These are phyloP conservation scores for Nephrotoma flavescens DNA, from an alignment of 2,888 invertebrate species.

Conservation along the genomic window DNA sequence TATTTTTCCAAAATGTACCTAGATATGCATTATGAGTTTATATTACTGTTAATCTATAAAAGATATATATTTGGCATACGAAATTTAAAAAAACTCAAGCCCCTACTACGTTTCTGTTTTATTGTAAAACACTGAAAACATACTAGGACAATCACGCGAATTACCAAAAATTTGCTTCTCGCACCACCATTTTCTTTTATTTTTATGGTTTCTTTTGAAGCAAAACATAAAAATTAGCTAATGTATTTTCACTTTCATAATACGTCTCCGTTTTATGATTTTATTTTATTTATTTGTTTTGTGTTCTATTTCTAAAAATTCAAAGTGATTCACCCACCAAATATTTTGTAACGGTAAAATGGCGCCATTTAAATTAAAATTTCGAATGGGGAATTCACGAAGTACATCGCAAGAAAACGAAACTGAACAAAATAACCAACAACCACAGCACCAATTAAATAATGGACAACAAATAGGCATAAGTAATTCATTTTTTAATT, in stretches of 20 bases:
- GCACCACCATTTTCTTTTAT: background rate
- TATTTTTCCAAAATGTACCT: background rate
- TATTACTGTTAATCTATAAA: background rate
- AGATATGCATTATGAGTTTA: background rate
- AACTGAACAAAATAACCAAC: conserved; percentile 18
- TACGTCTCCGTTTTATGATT: background rate
- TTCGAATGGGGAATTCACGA: conserved; percentile 32
- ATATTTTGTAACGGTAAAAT: conserved; percentile 15
- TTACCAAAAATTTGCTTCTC: background rate
- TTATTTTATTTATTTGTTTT: background rate
- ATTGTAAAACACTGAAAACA: background rate
- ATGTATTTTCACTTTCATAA: background rate
- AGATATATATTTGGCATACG: background rate
- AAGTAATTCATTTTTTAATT: conserved; percentile 17
- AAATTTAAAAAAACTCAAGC: background rate
- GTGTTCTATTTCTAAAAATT: background rate
- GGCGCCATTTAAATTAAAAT: conserved; percentile 33
- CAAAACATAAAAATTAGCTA: background rate
- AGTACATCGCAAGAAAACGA: conserved; percentile 29
- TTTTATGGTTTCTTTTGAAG: background rate
- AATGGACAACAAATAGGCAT: conserved; percentile 25
- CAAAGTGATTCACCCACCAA: background rate
- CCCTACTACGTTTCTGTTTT: background rate
- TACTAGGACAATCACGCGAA: background rate
- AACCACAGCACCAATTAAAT: conserved; percentile 19